These are phyloP conservation scores for Tridacna gigas DNA, from an alignment of 2,888 invertebrate species.

Conservation along the genomic window DNA sequence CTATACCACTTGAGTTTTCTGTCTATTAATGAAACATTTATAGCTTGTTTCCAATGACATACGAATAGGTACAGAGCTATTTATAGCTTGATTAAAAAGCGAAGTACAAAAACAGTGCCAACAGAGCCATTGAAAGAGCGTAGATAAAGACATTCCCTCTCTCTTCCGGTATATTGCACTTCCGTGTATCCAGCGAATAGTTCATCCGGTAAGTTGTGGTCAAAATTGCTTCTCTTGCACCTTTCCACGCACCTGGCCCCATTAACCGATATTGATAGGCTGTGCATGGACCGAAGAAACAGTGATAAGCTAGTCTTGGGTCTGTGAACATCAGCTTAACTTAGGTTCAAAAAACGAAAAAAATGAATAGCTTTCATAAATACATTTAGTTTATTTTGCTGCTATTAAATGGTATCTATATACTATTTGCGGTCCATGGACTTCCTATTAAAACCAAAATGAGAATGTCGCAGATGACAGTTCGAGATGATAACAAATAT, in stretches of 20 bases:
- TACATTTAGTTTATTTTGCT: too few relatives aligned
- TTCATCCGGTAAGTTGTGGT: conserved; percentile 78
- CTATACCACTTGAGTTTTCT: too few relatives aligned
- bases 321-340: conserved; percentile 72
- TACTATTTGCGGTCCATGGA: too few relatives aligned
- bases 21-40: too few relatives aligned
- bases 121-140: neutral
- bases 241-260: conserved; percentile 85
- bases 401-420: too few relatives aligned
- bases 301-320: conserved; percentile 74
- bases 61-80: too few relatives aligned
- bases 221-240: conserved; percentile 85
- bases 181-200: conserved; percentile 55
- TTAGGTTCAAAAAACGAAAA: too few relatives aligned
- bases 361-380: too few relatives aligned
- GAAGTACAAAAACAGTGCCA: conserved; percentile 10
- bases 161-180: conserved; percentile 4
- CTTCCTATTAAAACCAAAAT: too few relatives aligned
- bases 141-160: conserved; percentile 6
- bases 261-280: conserved; percentile 84
- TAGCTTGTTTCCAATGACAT: too few relatives aligned
- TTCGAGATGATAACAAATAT: too few relatives aligned
- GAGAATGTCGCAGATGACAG: too few relatives aligned
- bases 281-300: conserved; percentile 80
- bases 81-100: neutral